These are phyloP conservation scores for Bactericera cockerelli DNA, from an alignment of 1,140 invertebrate genomes.

Conservation along the genomic window DNA sequence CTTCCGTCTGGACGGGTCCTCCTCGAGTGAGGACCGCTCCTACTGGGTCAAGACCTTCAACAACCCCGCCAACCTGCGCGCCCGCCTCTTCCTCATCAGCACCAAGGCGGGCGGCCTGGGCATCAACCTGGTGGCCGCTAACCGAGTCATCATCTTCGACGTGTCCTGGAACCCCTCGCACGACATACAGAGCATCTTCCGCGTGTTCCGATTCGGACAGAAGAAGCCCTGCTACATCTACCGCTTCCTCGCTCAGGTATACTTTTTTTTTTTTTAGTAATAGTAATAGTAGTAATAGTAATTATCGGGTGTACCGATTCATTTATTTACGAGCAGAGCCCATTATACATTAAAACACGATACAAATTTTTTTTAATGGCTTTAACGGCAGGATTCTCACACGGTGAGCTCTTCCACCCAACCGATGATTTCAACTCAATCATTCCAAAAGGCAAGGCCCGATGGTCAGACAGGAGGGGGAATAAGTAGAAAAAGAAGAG, in stretches of 20 bases:
- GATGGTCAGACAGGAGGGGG: too few species aligned
- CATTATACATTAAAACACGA: too few species aligned
- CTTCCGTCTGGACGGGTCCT: constrained; percentile 79
- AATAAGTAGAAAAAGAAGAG: too few species aligned
- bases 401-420: too few species aligned
- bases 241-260: constrained; percentile 77
- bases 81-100: constrained; percentile 81
- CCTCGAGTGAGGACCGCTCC: constrained; percentile 57
- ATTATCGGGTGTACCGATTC: too few species aligned
- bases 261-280: too few species aligned
- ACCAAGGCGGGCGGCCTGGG: constrained; percentile 90
- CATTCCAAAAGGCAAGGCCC: too few species aligned
- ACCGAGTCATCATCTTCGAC: constrained; percentile 94
- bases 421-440: too few species aligned
- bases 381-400: too few species aligned
- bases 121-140: constrained; percentile 88
- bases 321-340: too few species aligned
- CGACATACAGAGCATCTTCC: constrained; percentile 95
- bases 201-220: constrained; percentile 85
- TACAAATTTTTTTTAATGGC: too few species aligned
- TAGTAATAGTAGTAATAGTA: too few species aligned
- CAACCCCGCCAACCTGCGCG: constrained; percentile 53
- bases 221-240: constrained; percentile 93
- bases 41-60: constrained; percentile 75
- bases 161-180: constrained; percentile 96